Conservation (phyloP, 2,113 vertebrate genomes). For the Periophthalmus modestus region DNA sequence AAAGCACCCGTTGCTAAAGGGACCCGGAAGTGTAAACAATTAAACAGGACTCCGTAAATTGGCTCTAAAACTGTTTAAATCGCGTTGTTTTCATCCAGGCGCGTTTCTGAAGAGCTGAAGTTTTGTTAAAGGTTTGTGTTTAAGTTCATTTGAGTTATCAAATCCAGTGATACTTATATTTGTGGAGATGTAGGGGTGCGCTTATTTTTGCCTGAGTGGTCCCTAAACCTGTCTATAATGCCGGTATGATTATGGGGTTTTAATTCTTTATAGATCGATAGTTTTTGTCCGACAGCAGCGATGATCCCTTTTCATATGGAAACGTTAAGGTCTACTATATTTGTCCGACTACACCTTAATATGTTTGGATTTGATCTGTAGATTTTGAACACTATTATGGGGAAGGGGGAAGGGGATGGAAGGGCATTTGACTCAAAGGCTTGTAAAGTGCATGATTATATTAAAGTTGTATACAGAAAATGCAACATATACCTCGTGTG, state of each 20-base stretch:
- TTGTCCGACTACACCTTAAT: too few relatives aligned
- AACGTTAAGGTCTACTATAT: too few relatives aligned
- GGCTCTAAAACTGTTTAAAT: conserved; percentile 2
- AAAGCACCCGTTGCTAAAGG: too few relatives aligned
- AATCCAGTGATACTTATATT: not conserved
- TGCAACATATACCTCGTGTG: too few relatives aligned
- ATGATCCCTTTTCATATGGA: too few relatives aligned
- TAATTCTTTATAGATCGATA: not conserved
- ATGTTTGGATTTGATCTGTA: too few relatives aligned
- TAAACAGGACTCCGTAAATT: conserved; percentile 9
- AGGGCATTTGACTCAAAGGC: not conserved
- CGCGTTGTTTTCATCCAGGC: too few relatives aligned
- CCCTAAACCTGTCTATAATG: not conserved
- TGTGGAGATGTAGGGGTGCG: not conserved
- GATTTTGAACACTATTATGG: too few relatives aligned
- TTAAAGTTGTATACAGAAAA: not conserved
- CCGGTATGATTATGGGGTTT: not conserved
- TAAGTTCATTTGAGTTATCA: not conserved
- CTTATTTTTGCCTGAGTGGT: not conserved
- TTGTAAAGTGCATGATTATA: not conserved
- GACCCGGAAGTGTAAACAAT: conserved; percentile 68
- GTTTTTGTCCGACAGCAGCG: too few relatives aligned
- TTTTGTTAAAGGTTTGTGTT: not conserved
- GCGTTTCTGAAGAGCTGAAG: not conserved
- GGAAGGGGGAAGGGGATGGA: not conserved